Conservation (phyloP, 2,113 vertebrate species). For the Alosa alosa region DNA sequence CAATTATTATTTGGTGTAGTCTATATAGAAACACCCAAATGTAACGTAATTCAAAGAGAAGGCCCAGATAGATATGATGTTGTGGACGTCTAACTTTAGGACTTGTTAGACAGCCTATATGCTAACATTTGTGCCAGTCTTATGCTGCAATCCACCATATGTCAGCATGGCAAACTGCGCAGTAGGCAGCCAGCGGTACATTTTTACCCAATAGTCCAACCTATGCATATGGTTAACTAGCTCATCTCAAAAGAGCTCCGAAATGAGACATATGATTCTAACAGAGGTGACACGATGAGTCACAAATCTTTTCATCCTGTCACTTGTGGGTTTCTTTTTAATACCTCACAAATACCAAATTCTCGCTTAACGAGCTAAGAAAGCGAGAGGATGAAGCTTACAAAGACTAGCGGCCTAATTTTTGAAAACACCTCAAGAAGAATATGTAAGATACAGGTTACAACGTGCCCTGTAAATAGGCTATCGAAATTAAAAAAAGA, state of each 20-base stretch:
- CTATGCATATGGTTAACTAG: not conserved
- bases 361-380: not conserved
- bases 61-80: not conserved
- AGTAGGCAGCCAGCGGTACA: not conserved
- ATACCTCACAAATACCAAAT: not conserved
- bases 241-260: not conserved
- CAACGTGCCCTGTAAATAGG: not conserved
- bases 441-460: not conserved
- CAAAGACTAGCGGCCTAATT: not conserved
- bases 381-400: not conserved
- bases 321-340: not conserved
- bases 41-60: not conserved
- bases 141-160: not conserved
- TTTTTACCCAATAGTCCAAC: not conserved
- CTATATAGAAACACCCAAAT: not conserved
- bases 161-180: not conserved
- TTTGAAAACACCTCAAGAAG: not conserved
- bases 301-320: not conserved
- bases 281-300: not conserved
- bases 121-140: not conserved
- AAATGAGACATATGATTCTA: not conserved
- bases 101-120: not conserved
- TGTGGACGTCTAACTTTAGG: not conserved
- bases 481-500: not conserved
- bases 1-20: slow-evolving; percentile 34